Evolutionary conservation across 2,113 vertebrate species (phyloP), one percentile per base, ranked within the genome.

Genomic region (Corythaixoides concolor): DNA sequence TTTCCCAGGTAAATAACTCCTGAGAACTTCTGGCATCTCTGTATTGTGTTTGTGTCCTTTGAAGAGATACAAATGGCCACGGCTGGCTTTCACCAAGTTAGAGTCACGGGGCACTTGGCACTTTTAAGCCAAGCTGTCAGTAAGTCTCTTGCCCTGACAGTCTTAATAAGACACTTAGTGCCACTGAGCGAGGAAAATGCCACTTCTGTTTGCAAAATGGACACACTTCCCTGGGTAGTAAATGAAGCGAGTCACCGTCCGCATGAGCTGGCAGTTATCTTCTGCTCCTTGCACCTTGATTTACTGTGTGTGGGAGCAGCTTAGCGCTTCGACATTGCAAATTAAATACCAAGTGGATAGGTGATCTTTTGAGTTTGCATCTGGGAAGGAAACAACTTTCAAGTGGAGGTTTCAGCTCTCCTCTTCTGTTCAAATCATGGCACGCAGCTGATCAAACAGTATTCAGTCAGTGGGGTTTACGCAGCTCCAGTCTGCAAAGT

Each of bases 261-360:
- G 0, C 66, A 33, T 32, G 52, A 60, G 39, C 76, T 88, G 83
- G 72, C 64, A 91, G 45, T 73, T 72, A 67, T 52, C 80, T 86
- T 92, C 33, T 15, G 53, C 67, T 94, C 50, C 67, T 93, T 60
- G 45, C 43, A 81, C 55, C 35, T 73, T 94, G 88, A 95, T 96
- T 93, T 95, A 94, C 78, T 73, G 45, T 59, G 33, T 76, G 26
- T 23, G 7, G 3, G 53, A 85, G 50, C 59, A 79, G 50, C 69
- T 94, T 64, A 81, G 64, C 27, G 75, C 58, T 78, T 92, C 68
- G 49, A 21, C 68, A 74, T 50, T 89, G 77, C 67, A 81, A 83
- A 93, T 88, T 78, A 94, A 93, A 88, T 68, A 76, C 78, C 35
- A 83, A 82, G 47, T 0, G 4, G 55, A 52, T 55, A 86, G 52